These are phyloP conservation scores for Drusus annulatus DNA, from an alignment of 1,140 invertebrate species.

Conservation along the genomic window DNA sequence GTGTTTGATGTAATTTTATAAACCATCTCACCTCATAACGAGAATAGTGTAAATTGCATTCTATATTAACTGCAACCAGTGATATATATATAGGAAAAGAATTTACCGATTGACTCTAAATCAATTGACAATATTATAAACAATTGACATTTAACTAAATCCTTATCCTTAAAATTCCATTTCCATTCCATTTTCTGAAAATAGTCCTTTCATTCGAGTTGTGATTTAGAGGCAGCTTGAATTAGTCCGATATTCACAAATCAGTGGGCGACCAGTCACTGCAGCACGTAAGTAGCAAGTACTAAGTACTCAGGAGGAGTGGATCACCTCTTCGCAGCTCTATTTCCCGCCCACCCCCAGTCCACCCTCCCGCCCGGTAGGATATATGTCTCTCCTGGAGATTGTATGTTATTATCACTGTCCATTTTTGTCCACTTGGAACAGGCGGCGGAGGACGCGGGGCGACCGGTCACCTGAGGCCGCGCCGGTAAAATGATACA, in stretches of 20 bases:
- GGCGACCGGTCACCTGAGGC: constrained; percentile 54
- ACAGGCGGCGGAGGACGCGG: constrained; percentile 51
- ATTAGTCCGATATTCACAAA: neutral
- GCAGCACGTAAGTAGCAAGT: neutral
- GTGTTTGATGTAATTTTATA: constrained; percentile 19
- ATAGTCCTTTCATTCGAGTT: no score
- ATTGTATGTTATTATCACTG: constrained; percentile 58
- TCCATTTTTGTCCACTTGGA: constrained; percentile 58
- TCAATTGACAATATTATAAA: no score
- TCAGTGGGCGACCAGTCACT: neutral
- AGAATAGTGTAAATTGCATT: neutral
- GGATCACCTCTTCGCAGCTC: neutral
- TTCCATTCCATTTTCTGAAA: no score
- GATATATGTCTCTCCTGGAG: constrained; percentile 50
- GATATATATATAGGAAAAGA: constrained; percentile 25
- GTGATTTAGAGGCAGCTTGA: neutral
- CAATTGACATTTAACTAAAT: no score
- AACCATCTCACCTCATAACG: constrained; percentile 3
- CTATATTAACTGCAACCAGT: neutral
- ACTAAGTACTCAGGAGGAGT: neutral
- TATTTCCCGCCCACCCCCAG: neutral
- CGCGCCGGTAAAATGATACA: constrained; percentile 58
- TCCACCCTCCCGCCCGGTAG: constrained; percentile 2
- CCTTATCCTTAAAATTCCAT: no score
- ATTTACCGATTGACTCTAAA: neutral